Percentiles rank a stretch among this genome's conserved stretches.
These are phyloP conservation scores for Cantharis rustica DNA, from an alignment of 2,888 invertebrate genomes.

Conservation along the genomic window DNA sequence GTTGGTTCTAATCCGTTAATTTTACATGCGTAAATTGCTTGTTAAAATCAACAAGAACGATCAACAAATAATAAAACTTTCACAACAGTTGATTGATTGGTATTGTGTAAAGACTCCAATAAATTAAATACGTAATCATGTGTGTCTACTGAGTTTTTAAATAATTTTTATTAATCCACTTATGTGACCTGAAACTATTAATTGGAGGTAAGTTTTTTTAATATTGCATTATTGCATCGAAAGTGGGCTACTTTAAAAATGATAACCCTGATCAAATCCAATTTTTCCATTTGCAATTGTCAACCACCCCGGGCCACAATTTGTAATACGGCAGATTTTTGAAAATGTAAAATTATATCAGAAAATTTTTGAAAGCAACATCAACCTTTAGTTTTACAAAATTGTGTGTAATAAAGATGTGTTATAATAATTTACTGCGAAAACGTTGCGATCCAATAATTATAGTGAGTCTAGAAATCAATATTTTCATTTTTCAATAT, in stretches of 20 bases:
- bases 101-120: background rate
- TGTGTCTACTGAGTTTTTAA: background rate
- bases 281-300: no score
- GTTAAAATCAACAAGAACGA: background rate
- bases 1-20: slow-evolving; percentile 7
- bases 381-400: background rate
- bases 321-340: no score
- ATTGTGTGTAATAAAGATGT: background rate
- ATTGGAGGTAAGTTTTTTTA: background rate
- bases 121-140: background rate
- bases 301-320: no score
- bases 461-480: background rate
- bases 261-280: no score
- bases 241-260: background rate
- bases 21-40: slow-evolving; percentile 10
- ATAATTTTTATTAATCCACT: background rate
- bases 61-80: slow-evolving; percentile 6
- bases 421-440: background rate
- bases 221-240: background rate
- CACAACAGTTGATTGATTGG: background rate
- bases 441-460: background rate
- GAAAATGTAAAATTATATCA: no score
- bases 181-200: background rate
- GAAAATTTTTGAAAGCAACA: no score
- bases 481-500: background rate